These are phyloP conservation scores for Formicarius rufipectus DNA, from an alignment of 2,113 vertebrate genomes.

Conservation along the genomic window DNA sequence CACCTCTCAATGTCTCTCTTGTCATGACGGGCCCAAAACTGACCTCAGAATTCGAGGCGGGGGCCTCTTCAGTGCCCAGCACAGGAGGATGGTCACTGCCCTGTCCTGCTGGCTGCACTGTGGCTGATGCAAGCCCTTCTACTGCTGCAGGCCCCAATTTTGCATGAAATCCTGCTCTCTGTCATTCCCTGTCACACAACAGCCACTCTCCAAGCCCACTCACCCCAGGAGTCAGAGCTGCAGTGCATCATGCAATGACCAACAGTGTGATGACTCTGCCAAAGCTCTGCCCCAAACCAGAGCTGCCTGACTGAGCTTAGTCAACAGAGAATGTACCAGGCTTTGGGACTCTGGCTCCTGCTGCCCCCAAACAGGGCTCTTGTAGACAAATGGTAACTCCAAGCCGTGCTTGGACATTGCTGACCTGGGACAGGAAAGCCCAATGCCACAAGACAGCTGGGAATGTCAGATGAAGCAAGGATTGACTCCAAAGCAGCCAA, in stretches of 20 bases:
- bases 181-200: fast-evolving
- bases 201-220: background rate
- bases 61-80: background rate
- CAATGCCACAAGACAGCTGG: background rate
- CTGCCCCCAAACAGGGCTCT: background rate
- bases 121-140: background rate
- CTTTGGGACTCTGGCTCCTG: background rate
- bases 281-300: background rate
- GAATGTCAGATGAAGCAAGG: background rate
- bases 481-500: background rate
- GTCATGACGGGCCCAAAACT: background rate
- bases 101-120: background rate
- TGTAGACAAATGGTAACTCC: background rate
- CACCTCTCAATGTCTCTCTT: background rate
- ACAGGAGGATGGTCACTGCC: background rate
- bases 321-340: fast-evolving
- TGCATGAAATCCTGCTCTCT: background rate
- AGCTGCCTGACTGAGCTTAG: background rate
- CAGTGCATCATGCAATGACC: fast-evolving
- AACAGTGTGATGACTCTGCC: background rate
- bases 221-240: fast-evolving
- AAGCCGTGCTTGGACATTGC: background rate
- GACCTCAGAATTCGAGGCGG: background rate
- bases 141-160: background rate
- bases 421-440: background rate